phyloP scores from a whole-genome alignment of 2,113 vertebrate genomes.

The Rousettus leschenaultii region DNA sequence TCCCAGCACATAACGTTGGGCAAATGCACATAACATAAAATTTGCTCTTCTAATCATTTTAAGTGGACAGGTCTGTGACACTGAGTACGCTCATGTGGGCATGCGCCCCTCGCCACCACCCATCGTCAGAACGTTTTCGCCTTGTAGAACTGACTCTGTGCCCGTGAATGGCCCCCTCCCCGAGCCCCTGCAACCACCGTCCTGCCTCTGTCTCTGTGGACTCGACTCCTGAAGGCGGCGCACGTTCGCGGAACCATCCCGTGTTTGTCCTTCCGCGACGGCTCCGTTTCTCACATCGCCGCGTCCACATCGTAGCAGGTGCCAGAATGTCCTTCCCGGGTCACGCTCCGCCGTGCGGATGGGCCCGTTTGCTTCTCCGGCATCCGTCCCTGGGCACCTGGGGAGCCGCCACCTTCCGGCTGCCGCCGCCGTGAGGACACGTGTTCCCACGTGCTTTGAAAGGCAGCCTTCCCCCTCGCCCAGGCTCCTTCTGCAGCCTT shows the following conservation, averaged over 20 bases:
- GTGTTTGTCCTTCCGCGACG: neutral
- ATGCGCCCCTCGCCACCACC: neutral
- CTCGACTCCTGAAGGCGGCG: neutral
- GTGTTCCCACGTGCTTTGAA: rapidly evolving
- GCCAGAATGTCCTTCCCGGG: neutral
- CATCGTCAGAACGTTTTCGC: neutral
- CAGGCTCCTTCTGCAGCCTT: neutral
- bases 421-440: rapidly evolving
- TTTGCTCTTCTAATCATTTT: neutral
- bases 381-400: rapidly evolving
- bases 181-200: rapidly evolving
- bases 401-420: neutral
- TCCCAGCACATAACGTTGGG: neutral
- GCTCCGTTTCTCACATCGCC: neutral
- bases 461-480: too few relatives aligned
- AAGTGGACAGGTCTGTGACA: neutral
- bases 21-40: neutral
- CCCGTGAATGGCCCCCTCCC: neutral
- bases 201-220: neutral
- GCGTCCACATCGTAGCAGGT: rapidly evolving
- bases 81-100: rapidly evolving
- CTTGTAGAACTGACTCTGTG: neutral
- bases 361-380: rapidly evolving
- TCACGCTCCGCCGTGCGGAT: rapidly evolving
- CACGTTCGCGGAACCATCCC: rapidly evolving